phyloP scores from a whole-genome alignment of 2,113 vertebrate species.

The Dendropsophus ebraccatus region DNA sequence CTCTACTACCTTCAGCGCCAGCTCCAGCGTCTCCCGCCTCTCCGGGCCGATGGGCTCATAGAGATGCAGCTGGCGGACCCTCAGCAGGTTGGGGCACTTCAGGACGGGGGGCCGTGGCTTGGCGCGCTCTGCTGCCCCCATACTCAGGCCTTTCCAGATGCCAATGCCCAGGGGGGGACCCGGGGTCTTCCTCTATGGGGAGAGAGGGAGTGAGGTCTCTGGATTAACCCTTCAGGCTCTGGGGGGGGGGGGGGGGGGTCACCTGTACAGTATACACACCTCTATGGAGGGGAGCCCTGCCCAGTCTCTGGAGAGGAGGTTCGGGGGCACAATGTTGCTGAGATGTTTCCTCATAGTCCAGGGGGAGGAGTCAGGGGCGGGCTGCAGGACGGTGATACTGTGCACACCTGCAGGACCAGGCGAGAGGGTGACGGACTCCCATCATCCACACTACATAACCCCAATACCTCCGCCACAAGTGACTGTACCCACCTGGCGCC shows the following conservation, averaged over 20 bases:
- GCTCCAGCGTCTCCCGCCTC: conserved; percentile 73
- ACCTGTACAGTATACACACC: conserved; percentile 68
- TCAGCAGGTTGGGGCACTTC: conserved; percentile 80
- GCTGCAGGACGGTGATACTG: conserved; percentile 82
- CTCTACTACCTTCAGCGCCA: conserved; percentile 79
- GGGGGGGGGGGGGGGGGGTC: too few relatives aligned
- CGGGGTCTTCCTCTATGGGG: conserved; percentile 70
- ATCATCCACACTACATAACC: too few relatives aligned
- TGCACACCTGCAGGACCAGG: conserved; percentile 73
- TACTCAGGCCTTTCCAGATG: conserved; percentile 70
- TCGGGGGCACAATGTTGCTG: conserved; percentile 77
- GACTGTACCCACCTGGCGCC: conserved; percentile 67
- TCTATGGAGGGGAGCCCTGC: conserved; percentile 73
- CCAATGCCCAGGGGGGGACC: conserved; percentile 66
- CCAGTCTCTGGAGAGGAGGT: conserved; percentile 76
- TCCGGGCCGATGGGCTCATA: conserved; percentile 71
- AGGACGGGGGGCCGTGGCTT: conserved; percentile 55
- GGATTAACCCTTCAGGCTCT: background rate
- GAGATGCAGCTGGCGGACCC: conserved; percentile 81
- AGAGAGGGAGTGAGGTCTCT: too few relatives aligned
- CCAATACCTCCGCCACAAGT: too few relatives aligned
- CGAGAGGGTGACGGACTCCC: too few relatives aligned
- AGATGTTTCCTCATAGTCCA: conserved; percentile 81
- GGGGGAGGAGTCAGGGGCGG: conserved; percentile 73
- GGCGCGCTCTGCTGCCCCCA: conserved; percentile 60